Percentiles rank a stretch among this genome's conserved stretches.
Evolutionary conservation across 2,797 vertebrate genomes (phyloP).

Genomic region (Balearica regulorum): DNA sequence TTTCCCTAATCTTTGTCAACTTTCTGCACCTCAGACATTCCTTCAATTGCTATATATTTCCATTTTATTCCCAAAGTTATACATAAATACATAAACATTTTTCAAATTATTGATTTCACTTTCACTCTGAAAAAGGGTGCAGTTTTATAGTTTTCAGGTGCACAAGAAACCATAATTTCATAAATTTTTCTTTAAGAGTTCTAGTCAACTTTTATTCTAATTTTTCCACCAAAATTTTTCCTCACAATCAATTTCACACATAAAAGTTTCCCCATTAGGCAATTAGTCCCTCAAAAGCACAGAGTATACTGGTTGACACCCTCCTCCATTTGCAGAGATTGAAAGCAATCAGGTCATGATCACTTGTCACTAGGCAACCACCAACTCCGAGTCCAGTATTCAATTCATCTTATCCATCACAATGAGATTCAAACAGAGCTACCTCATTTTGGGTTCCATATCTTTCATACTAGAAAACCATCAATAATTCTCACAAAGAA

Average conservation of each 20-base stretch:
- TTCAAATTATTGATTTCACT: background rate
- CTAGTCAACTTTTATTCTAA: background rate
- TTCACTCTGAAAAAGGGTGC: background rate
- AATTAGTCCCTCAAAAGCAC: background rate
- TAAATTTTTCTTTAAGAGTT: background rate
- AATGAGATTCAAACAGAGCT: background rate
- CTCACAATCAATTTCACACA: background rate
- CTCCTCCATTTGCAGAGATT: background rate
- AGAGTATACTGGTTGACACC: background rate
- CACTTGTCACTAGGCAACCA: background rate
- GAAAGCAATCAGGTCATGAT: background rate
- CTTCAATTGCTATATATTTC: background rate
- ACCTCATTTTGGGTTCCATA: background rate
- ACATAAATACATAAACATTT: background rate
- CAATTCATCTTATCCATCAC: background rate
- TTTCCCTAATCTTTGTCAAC: background rate
- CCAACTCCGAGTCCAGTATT: background rate
- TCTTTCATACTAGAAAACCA: background rate
- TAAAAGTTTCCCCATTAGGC: background rate
- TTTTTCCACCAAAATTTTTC: background rate
- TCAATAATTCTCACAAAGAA: background rate
- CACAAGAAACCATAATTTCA: background rate
- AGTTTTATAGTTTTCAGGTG: background rate
- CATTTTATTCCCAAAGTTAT: background rate
- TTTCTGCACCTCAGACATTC: background rate